Percentiles rank a stretch among this genome's conserved stretches.
Conservation (phyloP, 2,113 vertebrate species). For the Serinus canaria region DNA sequence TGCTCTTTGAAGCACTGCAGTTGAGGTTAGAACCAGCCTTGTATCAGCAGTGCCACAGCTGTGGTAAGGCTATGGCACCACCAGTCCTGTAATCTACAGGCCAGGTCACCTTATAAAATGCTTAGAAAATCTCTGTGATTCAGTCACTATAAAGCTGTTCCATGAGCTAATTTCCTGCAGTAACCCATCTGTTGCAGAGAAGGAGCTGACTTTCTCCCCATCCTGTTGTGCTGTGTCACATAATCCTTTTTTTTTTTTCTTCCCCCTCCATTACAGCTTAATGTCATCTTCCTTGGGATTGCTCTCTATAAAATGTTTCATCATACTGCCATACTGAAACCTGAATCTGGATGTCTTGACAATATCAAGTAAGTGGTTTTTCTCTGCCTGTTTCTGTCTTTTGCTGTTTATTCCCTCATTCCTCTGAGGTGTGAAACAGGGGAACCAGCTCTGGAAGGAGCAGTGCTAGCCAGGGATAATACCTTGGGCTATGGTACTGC, state of each 20-base stretch:
- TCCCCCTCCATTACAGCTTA: conserved; percentile 83
- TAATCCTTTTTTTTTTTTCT: neutral
- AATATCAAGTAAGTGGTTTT: conserved; percentile 95
- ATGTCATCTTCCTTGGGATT: conserved; percentile 97
- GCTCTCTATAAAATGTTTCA: conserved; percentile 99
- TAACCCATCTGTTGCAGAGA: neutral
- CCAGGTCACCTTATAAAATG: conserved; percentile 3
- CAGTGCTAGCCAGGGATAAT: neutral
- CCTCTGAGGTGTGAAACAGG: neutral
- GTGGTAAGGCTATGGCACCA: neutral
- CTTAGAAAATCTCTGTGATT: neutral
- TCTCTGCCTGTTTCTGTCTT: neutral
- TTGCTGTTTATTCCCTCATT: neutral
- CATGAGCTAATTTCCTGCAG: conserved; percentile 48
- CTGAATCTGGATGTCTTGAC: conserved; percentile 97
- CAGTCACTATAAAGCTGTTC: neutral
- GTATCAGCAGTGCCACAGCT: neutral
- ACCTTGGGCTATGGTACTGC: neutral
- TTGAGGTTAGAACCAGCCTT: neutral
- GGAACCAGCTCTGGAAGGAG: neutral
- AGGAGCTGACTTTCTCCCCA: neutral
- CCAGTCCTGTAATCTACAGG: neutral
- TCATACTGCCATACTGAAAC: conserved; percentile 97
- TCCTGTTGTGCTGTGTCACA: neutral
- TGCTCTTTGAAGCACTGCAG: neutral